Conservation (phyloP, 2,888 invertebrate species). For the Choreutis nemorana region DNA sequence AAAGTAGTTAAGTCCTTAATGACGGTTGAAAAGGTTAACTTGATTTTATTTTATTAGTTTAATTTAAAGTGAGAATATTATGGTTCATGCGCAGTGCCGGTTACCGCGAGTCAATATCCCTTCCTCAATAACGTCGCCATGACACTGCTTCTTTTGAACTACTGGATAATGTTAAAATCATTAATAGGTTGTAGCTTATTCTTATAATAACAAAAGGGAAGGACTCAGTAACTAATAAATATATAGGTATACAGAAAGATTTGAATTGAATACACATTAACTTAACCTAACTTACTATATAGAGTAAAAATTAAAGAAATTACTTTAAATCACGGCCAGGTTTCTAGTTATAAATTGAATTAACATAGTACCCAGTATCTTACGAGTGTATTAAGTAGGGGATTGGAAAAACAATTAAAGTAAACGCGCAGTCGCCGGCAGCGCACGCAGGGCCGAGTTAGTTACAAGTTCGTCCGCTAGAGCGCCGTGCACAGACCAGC, state of each 20-base stretch:
- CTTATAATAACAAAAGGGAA: slow-evolving; percentile 1
- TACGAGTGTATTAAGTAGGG: too few relatives aligned
- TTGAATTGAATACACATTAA: too few relatives aligned
- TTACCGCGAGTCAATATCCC: slow-evolving; percentile 63
- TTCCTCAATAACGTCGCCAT: slow-evolving; percentile 57
- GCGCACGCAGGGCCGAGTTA: slow-evolving; percentile 35
- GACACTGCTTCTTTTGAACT: slow-evolving; percentile 38
- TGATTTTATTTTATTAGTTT: slow-evolving; percentile 7
- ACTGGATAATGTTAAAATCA: too few relatives aligned
- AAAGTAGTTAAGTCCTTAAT: too few relatives aligned
- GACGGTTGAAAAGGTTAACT: slow-evolving; percentile 2
- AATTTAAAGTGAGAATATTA: slow-evolving; percentile 58
- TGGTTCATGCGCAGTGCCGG: slow-evolving; percentile 54
- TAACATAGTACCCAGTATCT: too few relatives aligned
- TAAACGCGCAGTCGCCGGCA: too few relatives aligned
- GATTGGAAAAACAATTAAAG: too few relatives aligned
- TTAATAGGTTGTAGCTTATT: slow-evolving; percentile 7
- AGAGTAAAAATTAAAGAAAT: too few relatives aligned
- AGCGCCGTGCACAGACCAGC: slow-evolving; percentile 46
- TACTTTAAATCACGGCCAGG: too few relatives aligned
- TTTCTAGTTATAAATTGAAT: too few relatives aligned
- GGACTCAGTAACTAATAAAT: slow-evolving; percentile 4
- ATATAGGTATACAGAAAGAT: too few relatives aligned
- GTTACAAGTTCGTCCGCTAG: slow-evolving; percentile 52
- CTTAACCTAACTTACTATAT: too few relatives aligned